A percentile compares a stretch with the other conserved stretches of the same genome.
Evolutionary conservation across 2,797 vertebrate genomes (phyloP).

Genomic region (Crenichthys baileyi): DNA sequence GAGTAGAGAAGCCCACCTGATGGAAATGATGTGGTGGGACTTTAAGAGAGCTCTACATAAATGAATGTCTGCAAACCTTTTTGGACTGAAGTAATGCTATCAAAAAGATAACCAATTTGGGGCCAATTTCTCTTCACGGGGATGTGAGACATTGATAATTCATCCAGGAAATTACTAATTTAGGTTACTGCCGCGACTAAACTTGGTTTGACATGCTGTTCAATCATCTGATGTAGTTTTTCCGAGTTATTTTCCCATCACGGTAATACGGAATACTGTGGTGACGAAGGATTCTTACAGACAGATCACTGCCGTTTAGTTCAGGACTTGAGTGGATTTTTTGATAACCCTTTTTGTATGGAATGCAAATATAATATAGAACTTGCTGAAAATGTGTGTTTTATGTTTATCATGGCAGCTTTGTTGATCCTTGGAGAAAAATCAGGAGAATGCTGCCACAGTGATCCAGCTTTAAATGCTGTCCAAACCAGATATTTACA

Average conservation of each 20-base stretch:
- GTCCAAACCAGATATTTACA: background rate
- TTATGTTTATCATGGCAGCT: constrained; percentile 19
- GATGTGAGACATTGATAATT: background rate
- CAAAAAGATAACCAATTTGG: background rate
- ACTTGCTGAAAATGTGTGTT: background rate
- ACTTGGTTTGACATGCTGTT: background rate
- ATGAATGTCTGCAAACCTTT: background rate
- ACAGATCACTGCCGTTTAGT: background rate
- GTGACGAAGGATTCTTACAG: background rate
- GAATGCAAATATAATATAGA: background rate
- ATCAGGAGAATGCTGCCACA: constrained; percentile 12
- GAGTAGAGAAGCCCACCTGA: background rate
- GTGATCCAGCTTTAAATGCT: constrained; percentile 35
- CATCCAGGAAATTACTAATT: background rate
- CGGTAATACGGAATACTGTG: background rate
- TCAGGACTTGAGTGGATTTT: background rate
- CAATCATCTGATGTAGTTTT: background rate
- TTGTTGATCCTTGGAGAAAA: constrained; percentile 33
- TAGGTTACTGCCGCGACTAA: background rate
- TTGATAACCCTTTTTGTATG: background rate
- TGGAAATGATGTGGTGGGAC: background rate
- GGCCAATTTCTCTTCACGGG: background rate
- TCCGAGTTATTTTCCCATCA: background rate
- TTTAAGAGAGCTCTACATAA: background rate
- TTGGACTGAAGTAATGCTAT: background rate